Evolutionary conservation across 2,888 invertebrate genomes (phyloP).

Genomic region (Mechanitis messenoides): DNA sequence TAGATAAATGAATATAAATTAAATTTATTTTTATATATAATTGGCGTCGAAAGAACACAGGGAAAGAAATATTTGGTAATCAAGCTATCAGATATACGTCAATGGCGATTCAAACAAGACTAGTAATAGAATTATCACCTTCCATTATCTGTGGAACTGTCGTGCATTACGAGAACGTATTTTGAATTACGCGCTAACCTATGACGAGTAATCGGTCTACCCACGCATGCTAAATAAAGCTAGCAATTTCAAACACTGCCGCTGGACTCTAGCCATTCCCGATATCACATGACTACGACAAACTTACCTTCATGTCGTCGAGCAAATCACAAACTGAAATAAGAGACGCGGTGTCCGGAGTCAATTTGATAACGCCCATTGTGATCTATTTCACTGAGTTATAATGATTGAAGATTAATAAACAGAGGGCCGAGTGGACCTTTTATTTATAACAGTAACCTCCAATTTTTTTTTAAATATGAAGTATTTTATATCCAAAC

Average conservation of each 20-base stretch:
- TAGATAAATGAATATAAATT: no score
- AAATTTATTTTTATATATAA: no score
- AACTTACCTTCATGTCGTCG: constrained; percentile 72
- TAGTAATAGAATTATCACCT: no score
- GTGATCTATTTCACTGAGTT: constrained; percentile 33
- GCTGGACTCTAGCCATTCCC: constrained; percentile 46
- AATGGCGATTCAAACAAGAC: no score
- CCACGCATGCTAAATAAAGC: constrained; percentile 50
- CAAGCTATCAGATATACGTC: no score
- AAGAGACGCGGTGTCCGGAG: constrained; percentile 62
- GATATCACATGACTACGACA: constrained; percentile 44
- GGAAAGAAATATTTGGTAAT: no score
- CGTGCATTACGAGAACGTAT: constrained; percentile 38
- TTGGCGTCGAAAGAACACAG: no score
- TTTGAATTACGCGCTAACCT: constrained; percentile 39
- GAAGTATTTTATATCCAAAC: constrained; percentile 42
- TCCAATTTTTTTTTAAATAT: constrained; percentile 38
- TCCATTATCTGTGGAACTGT: no score
- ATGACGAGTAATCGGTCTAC: constrained; percentile 36
- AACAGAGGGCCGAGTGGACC: constrained; percentile 58
- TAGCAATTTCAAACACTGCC: constrained; percentile 38
- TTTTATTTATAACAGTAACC: constrained; percentile 51
- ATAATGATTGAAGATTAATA: constrained; percentile 33
- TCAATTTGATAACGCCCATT: constrained; percentile 71
- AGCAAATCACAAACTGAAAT: constrained; percentile 70